A percentile compares a stretch with the other conserved stretches of the same genome.
Conservation (phyloP, 2,113 vertebrate species). For the Rhea pennata region DNA sequence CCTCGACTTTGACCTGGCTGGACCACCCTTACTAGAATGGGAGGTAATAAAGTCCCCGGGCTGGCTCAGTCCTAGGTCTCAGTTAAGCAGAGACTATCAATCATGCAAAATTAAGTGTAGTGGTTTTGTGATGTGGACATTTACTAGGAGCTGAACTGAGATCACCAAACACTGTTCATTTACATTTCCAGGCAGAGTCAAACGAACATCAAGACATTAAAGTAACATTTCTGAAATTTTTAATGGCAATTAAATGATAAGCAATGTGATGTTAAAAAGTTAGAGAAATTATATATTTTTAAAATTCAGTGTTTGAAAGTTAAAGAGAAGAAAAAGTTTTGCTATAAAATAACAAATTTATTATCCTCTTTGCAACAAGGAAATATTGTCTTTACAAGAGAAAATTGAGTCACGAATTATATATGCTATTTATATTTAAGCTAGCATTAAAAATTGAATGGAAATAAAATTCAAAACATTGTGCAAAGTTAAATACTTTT, state of each 20-base stretch:
- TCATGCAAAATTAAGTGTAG: slow-evolving; percentile 80
- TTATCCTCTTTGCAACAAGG: not conserved
- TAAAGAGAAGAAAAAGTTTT: not conserved
- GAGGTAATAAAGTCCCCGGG: slow-evolving; percentile 80
- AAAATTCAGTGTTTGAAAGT: not conserved
- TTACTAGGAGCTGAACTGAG: slow-evolving; percentile 76
- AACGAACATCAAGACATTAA: not conserved
- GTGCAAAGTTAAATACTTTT: not conserved
- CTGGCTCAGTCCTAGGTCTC: slow-evolving; percentile 70
- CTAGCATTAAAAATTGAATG: not conserved
- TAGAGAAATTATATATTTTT: not conserved
- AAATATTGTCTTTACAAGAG: not conserved
- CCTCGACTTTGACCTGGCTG: slow-evolving; percentile 83
- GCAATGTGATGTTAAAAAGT: not conserved
- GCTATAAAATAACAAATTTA: not conserved
- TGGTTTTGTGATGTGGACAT: slow-evolving; percentile 82
- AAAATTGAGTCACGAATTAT: not conserved
- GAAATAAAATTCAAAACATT: not conserved
- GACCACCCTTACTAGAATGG: slow-evolving; percentile 82
- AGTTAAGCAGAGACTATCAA: slow-evolving; percentile 78
- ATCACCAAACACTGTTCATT: slow-evolving; percentile 68
- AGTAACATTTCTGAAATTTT: not conserved
- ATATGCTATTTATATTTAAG: not conserved
- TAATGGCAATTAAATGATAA: not conserved
- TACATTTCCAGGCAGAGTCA: slow-evolving; percentile 54